Evolutionary conservation across 2,797 vertebrate species (phyloP), one percentile per base, ranked within the genome.

Genomic region (Alcedo atthis): DNA sequence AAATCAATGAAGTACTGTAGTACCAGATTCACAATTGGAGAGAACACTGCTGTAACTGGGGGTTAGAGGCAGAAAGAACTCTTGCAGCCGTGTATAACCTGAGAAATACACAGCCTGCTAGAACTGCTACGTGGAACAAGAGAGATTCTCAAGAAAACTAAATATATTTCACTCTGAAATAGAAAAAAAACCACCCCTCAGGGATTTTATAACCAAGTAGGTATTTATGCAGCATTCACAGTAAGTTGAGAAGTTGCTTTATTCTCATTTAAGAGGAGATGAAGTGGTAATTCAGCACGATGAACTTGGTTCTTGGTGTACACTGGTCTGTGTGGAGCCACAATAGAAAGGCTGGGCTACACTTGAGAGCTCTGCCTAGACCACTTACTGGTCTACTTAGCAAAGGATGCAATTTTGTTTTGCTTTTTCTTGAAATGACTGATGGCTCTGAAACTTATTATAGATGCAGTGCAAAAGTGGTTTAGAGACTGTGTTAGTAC

Each of bases 1-100:
- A 94, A 96, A 96, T 96, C 96, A 96, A 93, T 94, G 81, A 66
- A 90, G 61, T 46, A 61, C 74, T 87, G 87, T 35, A 88, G 76
- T 25, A 95, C 32, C 64, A 88, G 45, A 67, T 24, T 81, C 71
- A 75, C 70, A 77, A 61, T 32, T 81, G 89, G 66, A 84, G 78
- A 85, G 53, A 87, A 87, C 0, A 0, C 66, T 43, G 4, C 79
- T 81, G 24, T 53, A 83, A 91, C 0, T 61, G 76, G 76, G 58
- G 81, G 53, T 33, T 91, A 75, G 54, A 75, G 61, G 55, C 49
- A 84, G 66, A n/a, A 69, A 78, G 58, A 69, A 71, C 67, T 67
- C 73, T 77, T 66, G 58, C 59, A 74, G 51, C 42, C 57, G 71
- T 81, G 32, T 30, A 68, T 26, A 71, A 59, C n/a, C 71, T 70